Percentiles rank a stretch among this genome's conserved stretches.
Conservation (phyloP, 1,140 invertebrate genomes). For the Brachionus manjavacas region DNA sequence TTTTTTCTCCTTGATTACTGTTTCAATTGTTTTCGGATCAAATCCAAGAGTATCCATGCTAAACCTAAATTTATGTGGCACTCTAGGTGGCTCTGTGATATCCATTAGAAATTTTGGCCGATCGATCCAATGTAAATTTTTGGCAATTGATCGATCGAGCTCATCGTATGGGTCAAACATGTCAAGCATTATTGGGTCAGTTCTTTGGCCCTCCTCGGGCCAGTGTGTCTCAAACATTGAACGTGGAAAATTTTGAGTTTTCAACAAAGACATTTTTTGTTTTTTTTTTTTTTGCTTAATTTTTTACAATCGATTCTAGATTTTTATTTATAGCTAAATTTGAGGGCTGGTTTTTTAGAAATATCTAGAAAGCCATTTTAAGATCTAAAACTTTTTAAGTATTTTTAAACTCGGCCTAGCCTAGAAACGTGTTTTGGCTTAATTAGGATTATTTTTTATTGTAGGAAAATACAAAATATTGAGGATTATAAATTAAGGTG, state of each 20-base stretch:
- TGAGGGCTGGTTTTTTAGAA: neutral
- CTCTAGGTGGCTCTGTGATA: neutral
- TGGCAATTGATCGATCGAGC: neutral
- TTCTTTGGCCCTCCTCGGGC: neutral
- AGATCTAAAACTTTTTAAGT: neutral
- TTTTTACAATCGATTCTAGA: neutral
- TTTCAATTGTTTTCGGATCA: constrained; percentile 24
- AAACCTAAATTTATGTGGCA: constrained; percentile 19
- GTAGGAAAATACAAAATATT: neutral
- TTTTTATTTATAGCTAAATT: constrained; percentile 10
- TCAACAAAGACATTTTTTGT: constrained; percentile 10
- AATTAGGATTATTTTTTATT: neutral
- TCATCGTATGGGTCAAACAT: constrained; percentile 38
- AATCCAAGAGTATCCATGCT: constrained; percentile 22
- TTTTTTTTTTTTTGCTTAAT: neutral
- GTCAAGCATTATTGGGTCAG: neutral
- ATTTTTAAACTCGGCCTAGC: neutral
- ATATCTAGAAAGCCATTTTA: neutral
- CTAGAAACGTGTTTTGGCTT: neutral
- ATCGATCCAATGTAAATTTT: constrained; percentile 1
- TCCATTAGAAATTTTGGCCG: neutral
- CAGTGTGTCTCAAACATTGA: constrained; percentile 37
- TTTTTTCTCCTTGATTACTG: neutral
- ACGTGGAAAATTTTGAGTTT: constrained; percentile 19
- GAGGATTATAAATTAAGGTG: neutral